phyloP scores from a whole-genome alignment of 2,888 invertebrate species.

The Melanargia galathea region DNA sequence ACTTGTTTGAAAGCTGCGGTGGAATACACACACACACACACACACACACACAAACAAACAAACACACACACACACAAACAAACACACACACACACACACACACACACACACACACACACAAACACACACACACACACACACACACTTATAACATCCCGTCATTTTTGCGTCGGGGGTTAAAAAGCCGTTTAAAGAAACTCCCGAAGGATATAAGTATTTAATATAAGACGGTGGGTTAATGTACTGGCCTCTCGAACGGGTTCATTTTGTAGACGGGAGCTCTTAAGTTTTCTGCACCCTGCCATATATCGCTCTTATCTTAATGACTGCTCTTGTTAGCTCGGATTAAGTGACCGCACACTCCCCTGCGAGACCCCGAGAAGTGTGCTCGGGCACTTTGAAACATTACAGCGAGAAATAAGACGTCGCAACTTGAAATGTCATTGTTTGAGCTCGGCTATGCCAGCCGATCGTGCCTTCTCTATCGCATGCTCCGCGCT shows the following conservation, averaged over 20 bases:
- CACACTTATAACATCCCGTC: too few relatives aligned
- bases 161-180: too few relatives aligned
- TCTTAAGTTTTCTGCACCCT: constrained; percentile 32
- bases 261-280: constrained; percentile 37
- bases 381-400: constrained; percentile 13
- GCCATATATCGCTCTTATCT: constrained; percentile 44
- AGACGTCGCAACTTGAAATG: background rate
- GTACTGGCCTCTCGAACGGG: constrained; percentile 30
- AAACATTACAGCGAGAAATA: constrained; percentile 15
- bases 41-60: too few relatives aligned
- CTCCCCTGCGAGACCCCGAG: constrained; percentile 10
- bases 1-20: too few relatives aligned
- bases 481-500: too few relatives aligned
- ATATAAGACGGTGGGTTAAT: constrained; percentile 22
- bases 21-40: too few relatives aligned
- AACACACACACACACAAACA: too few relatives aligned
- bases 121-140: too few relatives aligned
- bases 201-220: constrained; percentile 6
- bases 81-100: too few relatives aligned
- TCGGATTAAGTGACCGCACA: constrained; percentile 43
- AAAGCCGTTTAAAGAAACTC: constrained; percentile 20
- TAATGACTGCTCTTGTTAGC: constrained; percentile 44
- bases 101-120: too few relatives aligned
- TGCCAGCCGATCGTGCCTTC: too few relatives aligned
- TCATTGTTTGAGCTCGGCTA: background rate